Evolutionary conservation across 2,797 vertebrate genomes (phyloP).

Genomic region (Anguilla pacifica): DNA sequence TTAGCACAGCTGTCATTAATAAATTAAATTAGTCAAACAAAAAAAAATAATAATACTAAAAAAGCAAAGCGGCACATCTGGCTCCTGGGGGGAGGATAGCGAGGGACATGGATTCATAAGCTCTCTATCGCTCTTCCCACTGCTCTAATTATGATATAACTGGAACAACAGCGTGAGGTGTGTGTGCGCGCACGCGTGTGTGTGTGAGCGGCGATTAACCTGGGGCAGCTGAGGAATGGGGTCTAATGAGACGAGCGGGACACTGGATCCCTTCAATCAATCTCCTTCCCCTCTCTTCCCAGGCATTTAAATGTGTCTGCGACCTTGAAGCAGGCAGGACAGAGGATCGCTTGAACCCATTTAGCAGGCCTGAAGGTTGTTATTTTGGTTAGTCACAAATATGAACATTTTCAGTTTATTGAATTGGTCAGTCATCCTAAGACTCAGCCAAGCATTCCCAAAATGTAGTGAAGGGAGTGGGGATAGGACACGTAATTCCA

Average conservation of each 20-base stretch:
- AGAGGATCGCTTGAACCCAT: slow-evolving; percentile 82
- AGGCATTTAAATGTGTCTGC: slow-evolving; percentile 80
- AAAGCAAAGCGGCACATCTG: slow-evolving; percentile 64
- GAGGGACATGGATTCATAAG: slow-evolving; percentile 69
- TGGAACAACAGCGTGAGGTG: slow-evolving; percentile 81
- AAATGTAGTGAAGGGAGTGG: not conserved
- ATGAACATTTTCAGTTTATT: slow-evolving; percentile 15
- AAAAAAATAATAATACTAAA: slow-evolving; percentile 24
- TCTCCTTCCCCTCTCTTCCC: slow-evolving; percentile 73
- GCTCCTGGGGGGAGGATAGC: slow-evolving; percentile 63
- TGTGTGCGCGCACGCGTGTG: slow-evolving; percentile 33
- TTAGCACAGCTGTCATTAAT: slow-evolving; percentile 81
- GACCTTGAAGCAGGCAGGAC: slow-evolving; percentile 86
- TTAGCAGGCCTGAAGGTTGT: slow-evolving; percentile 67
- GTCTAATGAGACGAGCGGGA: slow-evolving; percentile 85
- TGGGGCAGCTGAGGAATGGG: slow-evolving; percentile 83
- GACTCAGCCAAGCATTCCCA: not conserved
- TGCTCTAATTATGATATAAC: slow-evolving; percentile 91
- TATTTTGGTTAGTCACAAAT: slow-evolving; percentile 47
- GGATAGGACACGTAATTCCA: not conserved
- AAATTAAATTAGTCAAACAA: slow-evolving; percentile 85
- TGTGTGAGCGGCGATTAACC: slow-evolving; percentile 83
- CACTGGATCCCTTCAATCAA: slow-evolving; percentile 84
- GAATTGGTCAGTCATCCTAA: slow-evolving; percentile 40
- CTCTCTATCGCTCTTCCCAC: slow-evolving; percentile 73